Evolutionary conservation across 1,140 invertebrate species (phyloP).

Genomic region (Lasioglossum albipes): DNA sequence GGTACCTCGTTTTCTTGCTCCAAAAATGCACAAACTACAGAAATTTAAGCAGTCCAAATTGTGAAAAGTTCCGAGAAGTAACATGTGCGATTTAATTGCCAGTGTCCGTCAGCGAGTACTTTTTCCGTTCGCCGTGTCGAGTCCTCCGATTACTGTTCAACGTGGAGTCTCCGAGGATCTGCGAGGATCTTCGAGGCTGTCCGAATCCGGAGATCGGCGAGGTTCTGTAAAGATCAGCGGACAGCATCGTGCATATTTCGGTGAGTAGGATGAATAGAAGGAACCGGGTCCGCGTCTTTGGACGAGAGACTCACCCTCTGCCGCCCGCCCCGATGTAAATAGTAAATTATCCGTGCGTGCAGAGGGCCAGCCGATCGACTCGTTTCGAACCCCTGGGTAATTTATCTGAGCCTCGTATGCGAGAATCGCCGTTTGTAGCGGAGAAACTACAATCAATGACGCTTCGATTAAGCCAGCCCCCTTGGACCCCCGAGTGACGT

Average conservation of each 20-base stretch:
- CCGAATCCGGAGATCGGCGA: too few species aligned
- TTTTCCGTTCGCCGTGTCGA: not conserved
- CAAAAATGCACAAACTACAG: too few species aligned
- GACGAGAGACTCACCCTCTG: not conserved
- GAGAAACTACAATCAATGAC: constrained; percentile 44
- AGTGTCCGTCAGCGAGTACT: not conserved
- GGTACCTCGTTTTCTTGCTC: too few species aligned
- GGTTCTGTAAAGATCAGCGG: not conserved
- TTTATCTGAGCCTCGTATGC: constrained; percentile 6
- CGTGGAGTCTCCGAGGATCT: not conserved
- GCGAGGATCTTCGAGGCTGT: too few species aligned
- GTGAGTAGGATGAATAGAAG: not conserved
- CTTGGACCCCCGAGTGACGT: not conserved
- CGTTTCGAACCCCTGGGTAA: constrained; percentile 17
- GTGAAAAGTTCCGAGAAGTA: too few species aligned
- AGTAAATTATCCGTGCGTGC: constrained; percentile 59
- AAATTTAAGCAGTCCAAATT: too few species aligned
- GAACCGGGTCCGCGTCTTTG: not conserved
- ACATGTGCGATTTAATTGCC: too few species aligned
- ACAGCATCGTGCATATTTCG: not conserved
- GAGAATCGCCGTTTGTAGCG: constrained; percentile 35
- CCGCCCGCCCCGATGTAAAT: constrained; percentile 53
- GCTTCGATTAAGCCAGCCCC: not conserved
- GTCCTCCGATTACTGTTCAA: not conserved
- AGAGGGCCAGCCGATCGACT: constrained; percentile 12